Evolutionary conservation across 1,140 invertebrate genomes (phyloP), one percentile per base, ranked within the genome.

Genomic region (Ceratina calcarata): DNA sequence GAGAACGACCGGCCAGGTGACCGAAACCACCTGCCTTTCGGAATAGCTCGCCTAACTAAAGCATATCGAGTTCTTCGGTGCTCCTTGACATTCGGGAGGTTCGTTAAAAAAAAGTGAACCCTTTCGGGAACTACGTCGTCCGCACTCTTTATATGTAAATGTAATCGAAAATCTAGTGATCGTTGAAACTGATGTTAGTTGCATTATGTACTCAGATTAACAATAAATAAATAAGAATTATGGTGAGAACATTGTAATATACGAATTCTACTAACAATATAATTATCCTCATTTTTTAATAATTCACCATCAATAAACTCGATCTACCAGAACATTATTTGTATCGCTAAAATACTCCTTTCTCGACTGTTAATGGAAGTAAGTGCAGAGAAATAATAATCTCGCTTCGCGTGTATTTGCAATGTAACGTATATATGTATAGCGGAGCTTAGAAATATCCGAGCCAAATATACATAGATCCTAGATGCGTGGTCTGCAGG

Each of bases 21-120:
- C 55, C 62, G 60, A 72, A 84, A 84, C 67, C 86, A 88, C 86
- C 86, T 88, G 86, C 87, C 86, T 67, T 76, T 58, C 75, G 83
- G 65, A 75, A 71, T 75, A 57, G 73, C 64, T 80, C 72, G 57
- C 70, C 58, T 70, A 64, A 78, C 73, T 72, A 80, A 78, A 86
- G 69, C 82, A 81, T 86, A 83, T 86, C 76, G 73, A 67, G 84
- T 79, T 86, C 77, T 77, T 73, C 51, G 2, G 20, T 18, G 18
- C 58, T 78, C 51, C 76, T 78, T 78, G 76, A 72, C 62, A 78
- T 72, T 72, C 68, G 49, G 32, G 66, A 45, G 67, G 65, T 78
- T 55, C 49, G n/a, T 64, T 22, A n/a, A 61, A 27, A 57, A n/a
- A 51, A 74, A 75, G 3, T 15, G 15, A 78, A 78, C 76, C 67